A percentile compares a stretch with the other conserved stretches of the same genome.
Conservation (phyloP, 2,797 vertebrate species). For the Salarias fasciatus region DNA sequence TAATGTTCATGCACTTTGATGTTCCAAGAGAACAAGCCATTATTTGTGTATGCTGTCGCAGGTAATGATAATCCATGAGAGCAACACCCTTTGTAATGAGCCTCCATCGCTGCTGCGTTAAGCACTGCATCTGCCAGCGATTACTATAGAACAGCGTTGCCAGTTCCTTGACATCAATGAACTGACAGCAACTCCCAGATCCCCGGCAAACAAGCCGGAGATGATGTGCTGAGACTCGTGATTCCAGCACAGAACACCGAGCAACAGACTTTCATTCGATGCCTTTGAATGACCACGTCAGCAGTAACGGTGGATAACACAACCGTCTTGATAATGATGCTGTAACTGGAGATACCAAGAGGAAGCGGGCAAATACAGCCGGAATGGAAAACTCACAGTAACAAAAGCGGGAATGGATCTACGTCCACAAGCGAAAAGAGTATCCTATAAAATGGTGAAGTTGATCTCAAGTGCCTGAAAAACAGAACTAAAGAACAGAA, state of each 20-base stretch:
- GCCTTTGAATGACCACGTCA: constrained; percentile 21
- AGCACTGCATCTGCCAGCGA: constrained; percentile 40
- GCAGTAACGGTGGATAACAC: constrained; percentile 11
- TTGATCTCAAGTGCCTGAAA: constrained; percentile 14
- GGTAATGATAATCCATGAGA: constrained; percentile 26
- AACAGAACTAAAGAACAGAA: constrained; percentile 41
- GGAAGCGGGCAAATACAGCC: background rate
- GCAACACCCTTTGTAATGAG: constrained; percentile 39
- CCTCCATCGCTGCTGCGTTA: constrained; percentile 23
- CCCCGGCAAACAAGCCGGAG: constrained; percentile 34
- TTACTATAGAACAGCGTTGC: constrained; percentile 39
- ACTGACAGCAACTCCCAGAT: constrained; percentile 38
- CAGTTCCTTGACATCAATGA: constrained; percentile 50
- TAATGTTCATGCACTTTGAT: background rate
- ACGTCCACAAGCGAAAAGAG: no score
- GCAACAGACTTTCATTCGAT: constrained; percentile 28
- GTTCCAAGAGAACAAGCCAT: constrained; percentile 9
- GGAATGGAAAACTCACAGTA: no score
- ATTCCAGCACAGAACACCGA: constrained; percentile 24
- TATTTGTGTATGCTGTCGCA: background rate
- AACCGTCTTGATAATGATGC: constrained; percentile 6
- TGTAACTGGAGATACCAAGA: background rate
- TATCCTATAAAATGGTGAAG: no score
- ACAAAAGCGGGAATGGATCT: no score
- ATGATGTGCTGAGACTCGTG: constrained; percentile 38